These are phyloP conservation scores for Glossophaga mutica DNA, from an alignment of 2,797 vertebrate species.

Conservation along the genomic window DNA sequence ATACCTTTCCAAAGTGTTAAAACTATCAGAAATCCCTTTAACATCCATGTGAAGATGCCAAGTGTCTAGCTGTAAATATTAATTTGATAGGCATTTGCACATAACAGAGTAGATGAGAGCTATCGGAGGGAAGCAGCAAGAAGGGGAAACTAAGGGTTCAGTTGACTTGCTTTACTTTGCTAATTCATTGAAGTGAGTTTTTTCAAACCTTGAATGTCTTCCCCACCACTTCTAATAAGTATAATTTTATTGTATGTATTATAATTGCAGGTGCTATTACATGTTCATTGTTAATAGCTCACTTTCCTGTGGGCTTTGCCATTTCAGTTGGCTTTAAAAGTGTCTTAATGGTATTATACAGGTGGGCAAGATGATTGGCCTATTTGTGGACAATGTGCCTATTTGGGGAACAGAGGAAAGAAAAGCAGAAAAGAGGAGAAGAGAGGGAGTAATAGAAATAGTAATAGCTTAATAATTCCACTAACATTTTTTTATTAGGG, in stretches of 20 bases:
- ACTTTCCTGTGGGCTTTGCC: constrained; percentile 52
- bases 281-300: constrained; percentile 48
- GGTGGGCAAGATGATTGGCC: constrained; percentile 29
- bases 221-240: constrained; percentile 39
- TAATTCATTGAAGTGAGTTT: constrained; percentile 31
- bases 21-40: not conserved
- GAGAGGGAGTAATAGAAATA: not conserved
- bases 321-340: constrained; percentile 55
- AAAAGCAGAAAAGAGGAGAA: constrained; percentile 39
- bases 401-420: constrained; percentile 31
- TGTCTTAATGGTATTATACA: constrained; percentile 55
- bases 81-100: not conserved
- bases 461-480: constrained; percentile 59
- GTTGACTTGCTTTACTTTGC: constrained; percentile 14
- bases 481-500: constrained; percentile 56
- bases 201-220: not conserved
- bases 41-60: not conserved
- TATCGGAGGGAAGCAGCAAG: not conserved
- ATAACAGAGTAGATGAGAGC: not conserved
- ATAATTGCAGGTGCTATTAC: constrained; percentile 56
- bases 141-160: not conserved
- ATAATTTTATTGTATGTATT: constrained; percentile 53
- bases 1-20: not conserved
- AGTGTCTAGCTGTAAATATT: not conserved
- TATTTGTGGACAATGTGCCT: constrained; percentile 60